phyloP scores from a whole-genome alignment of 2,797 vertebrate species.

The Chanos chanos region DNA sequence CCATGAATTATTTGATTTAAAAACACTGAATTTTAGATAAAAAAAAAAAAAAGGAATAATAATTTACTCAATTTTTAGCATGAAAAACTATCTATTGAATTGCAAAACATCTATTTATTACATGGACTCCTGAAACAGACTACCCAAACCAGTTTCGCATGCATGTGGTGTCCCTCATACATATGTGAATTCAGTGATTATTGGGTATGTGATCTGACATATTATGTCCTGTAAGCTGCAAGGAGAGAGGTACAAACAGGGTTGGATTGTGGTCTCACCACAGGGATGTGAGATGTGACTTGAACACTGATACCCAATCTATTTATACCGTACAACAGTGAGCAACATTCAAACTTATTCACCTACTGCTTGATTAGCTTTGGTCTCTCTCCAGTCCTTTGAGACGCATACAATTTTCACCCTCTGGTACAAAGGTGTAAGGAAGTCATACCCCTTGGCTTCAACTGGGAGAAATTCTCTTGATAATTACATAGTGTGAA shows the following conservation, averaged over 20 bases:
- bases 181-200: too few relatives aligned
- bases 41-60: too few relatives aligned
- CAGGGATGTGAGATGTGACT: constrained; percentile 65
- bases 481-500: constrained; percentile 69
- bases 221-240: too few relatives aligned
- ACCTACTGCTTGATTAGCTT: constrained; percentile 70
- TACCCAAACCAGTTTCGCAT: too few relatives aligned
- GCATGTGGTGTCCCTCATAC: too few relatives aligned
- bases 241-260: not conserved
- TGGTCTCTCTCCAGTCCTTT: constrained; percentile 55
- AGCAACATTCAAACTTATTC: constrained; percentile 41
- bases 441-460: constrained; percentile 31
- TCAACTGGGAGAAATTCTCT: constrained; percentile 53
- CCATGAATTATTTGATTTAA: too few relatives aligned
- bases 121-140: too few relatives aligned
- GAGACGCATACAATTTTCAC: constrained; percentile 66
- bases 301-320: constrained; percentile 54
- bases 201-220: too few relatives aligned
- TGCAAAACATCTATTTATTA: too few relatives aligned
- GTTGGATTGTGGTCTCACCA: constrained; percentile 26
- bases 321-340: constrained; percentile 63
- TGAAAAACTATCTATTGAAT: too few relatives aligned
- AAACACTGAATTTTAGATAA: too few relatives aligned
- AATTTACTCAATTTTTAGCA: too few relatives aligned
- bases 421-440: constrained; percentile 49